phyloP scores from a whole-genome alignment of 1,140 invertebrate genomes.

The Brachionus manjavacas region DNA sequence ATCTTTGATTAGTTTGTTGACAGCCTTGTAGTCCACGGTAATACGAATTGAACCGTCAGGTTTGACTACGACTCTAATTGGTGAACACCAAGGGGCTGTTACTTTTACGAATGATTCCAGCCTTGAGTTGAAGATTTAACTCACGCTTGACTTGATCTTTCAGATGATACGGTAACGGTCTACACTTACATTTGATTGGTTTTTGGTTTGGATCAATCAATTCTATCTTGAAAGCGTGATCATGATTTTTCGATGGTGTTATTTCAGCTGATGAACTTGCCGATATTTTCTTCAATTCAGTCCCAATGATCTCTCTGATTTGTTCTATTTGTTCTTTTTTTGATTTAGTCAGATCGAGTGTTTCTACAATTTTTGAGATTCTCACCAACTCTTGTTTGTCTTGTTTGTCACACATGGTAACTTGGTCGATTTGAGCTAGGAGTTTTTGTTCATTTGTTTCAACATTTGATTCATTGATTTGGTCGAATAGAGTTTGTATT shows the following conservation, averaged over 20 bases:
- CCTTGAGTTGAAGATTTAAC: not conserved
- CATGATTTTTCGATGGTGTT: not conserved
- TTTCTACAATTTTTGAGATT: not conserved
- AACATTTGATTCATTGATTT: not conserved
- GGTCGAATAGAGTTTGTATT: not conserved
- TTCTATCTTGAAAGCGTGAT: not conserved
- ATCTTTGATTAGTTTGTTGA: not conserved
- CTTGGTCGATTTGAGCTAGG: not conserved
- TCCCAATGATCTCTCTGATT: not conserved
- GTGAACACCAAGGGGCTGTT: slow-evolving; percentile 45
- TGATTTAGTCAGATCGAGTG: not conserved
- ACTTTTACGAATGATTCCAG: slow-evolving; percentile 42
- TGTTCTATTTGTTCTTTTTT: not conserved
- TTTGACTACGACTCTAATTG: slow-evolving; percentile 45
- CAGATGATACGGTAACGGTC: not conserved
- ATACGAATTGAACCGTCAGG: not conserved
- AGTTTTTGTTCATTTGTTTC: not conserved
- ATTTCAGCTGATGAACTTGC: not conserved
- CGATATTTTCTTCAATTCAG: no score
- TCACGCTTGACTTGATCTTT: not conserved
- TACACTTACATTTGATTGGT: no score
- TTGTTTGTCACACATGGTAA: not conserved
- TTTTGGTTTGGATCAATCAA: not conserved
- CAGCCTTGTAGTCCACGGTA: not conserved
- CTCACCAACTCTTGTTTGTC: not conserved